Conservation (phyloP, 2,797 vertebrate genomes). For the Dicrostonyx torquatus region DNA sequence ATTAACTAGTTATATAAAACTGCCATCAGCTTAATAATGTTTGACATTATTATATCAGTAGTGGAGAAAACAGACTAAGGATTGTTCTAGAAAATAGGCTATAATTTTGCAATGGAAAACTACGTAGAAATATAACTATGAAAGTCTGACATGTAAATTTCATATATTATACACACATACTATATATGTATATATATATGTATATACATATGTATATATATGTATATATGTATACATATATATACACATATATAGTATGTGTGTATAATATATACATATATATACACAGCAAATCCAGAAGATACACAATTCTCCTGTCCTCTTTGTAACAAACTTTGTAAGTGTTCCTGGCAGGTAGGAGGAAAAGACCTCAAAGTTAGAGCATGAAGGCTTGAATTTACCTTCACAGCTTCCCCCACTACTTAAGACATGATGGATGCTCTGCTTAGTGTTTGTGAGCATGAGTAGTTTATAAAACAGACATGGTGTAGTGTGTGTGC, state of each 20-base stretch:
- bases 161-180: neutral
- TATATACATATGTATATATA: too few species aligned
- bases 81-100: slow-evolving; percentile 1
- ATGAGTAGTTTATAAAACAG: slow-evolving; percentile 1
- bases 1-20: neutral
- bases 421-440: neutral
- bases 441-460: slow-evolving; percentile 6
- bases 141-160: slow-evolving; percentile 21
- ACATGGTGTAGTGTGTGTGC: neutral
- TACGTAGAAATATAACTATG: neutral
- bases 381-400: neutral
- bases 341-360: neutral
- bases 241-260: too few species aligned
- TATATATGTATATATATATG: too few species aligned
- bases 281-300: neutral
- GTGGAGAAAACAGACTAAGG: neutral
- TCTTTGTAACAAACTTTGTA: slow-evolving; percentile 21
- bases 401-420: neutral
- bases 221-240: too few species aligned
- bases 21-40: neutral
- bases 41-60: neutral
- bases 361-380: neutral
- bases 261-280: too few species aligned
- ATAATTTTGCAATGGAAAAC: slow-evolving; percentile 24
- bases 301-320: neutral